Percentiles rank a stretch among this genome's conserved stretches.
These are phyloP conservation scores for Clarias magur DNA, from an alignment of 2,113 vertebrate species.

Conservation along the genomic window DNA sequence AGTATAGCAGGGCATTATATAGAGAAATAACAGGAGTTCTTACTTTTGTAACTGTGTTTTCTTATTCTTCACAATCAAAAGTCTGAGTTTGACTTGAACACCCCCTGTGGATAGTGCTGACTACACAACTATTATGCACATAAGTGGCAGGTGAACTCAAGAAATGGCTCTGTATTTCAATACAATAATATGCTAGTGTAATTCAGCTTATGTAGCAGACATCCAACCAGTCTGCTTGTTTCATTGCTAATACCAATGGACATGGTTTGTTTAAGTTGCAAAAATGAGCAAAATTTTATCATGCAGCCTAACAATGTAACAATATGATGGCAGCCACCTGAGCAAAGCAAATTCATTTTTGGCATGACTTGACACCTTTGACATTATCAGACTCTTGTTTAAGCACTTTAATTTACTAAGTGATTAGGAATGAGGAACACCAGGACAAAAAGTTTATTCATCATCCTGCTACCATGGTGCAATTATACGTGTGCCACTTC, in stretches of 20 bases:
- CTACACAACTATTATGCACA: not conserved
- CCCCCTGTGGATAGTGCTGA: no score
- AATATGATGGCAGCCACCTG: not conserved
- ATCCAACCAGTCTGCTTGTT: not conserved
- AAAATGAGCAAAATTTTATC: not conserved
- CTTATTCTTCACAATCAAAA: no score
- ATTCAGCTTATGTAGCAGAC: not conserved
- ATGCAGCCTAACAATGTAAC: not conserved
- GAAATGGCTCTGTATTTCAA: not conserved
- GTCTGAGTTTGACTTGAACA: no score
- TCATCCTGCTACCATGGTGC: conserved; percentile 15
- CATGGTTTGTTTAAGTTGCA: not conserved
- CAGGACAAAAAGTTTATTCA: conserved; percentile 26
- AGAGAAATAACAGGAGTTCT: no score
- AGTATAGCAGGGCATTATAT: no score
- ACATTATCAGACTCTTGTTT: not conserved
- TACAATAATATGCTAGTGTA: not conserved
- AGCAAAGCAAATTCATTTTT: not conserved
- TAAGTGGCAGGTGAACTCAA: not conserved
- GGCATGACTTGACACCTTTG: not conserved
- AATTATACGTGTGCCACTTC: conserved; percentile 8
- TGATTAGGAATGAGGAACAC: conserved; percentile 32
- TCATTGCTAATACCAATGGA: not conserved
- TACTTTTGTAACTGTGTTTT: no score
- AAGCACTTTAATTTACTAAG: conserved; percentile 32